Base-by-base conservation (phyloP, 2,797 vertebrate species). In the Myotis vivesi region DNA sequence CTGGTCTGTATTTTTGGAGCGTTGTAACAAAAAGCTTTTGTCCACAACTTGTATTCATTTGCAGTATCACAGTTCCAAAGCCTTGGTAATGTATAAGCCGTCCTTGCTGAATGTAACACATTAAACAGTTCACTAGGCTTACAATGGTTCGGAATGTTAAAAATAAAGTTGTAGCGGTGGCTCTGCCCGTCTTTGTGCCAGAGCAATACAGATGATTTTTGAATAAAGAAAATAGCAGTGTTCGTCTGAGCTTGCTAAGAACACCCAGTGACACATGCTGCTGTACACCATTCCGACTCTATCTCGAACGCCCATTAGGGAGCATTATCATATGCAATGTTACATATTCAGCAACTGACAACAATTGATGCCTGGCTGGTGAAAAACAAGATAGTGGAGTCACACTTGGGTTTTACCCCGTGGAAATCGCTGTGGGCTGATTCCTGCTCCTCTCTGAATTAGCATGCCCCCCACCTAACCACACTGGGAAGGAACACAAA, bases 111-210 rank as follows among this genome's bases (percentile, higher is more conserved):
- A 91, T 79, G 89, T 81, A 97, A 97, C 91, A 92, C 72, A 97
- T 97, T 97, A 98, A 98, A 96, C 96, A 98, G 96, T 96, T 97
- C 94, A 83, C 95, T 97, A 96, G 94, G 89, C 94, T 97, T 97
- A 96, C 97, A 98, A 95, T 73, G 79, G 95, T 97, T 97, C 94
- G 85, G 92, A 96, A 96, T 95, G 94, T 96, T 96, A 96, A 97
- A 96, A 97, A 97, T 95, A 97, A 97, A 96, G 96, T 96, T 95
- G 92, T 73, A 94, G 79, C 91, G 84, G 89, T 38, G 80, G 57
- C 33, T 87, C 51, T 94, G 81, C 75, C 90, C 0, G 0, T 92
- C 95, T 95, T 92, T 83, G 87, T 93, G 87, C 81, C 91, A 81
- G 87, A 86, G 87, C 71, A 64, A 84, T 86, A 62, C 30, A 49